Conservation (phyloP, 2,797 vertebrate species). For the Lycodopsis pacificus region DNA sequence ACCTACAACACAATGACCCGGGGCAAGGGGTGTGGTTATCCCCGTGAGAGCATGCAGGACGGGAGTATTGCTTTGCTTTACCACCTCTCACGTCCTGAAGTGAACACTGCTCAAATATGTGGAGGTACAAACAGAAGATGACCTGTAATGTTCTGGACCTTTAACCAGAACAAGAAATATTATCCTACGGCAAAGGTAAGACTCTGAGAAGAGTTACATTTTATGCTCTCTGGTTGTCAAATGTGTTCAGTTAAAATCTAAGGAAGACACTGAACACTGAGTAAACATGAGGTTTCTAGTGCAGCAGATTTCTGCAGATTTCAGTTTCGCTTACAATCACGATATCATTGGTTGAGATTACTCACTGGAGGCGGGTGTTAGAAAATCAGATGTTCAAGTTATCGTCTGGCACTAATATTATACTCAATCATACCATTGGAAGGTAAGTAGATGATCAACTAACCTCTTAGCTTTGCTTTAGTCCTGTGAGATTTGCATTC, state of each 20-base stretch:
- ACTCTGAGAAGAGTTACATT: neutral
- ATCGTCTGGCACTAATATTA: neutral
- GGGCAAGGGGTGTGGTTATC: slow-evolving; percentile 67
- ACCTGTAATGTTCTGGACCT: slow-evolving; percentile 22
- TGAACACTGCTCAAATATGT: slow-evolving; percentile 54
- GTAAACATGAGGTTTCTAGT: neutral
- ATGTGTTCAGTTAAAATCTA: neutral
- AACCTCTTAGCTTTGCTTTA: neutral
- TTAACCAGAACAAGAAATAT: slow-evolving; percentile 26
- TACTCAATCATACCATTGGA: neutral
- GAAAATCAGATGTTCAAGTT: neutral
- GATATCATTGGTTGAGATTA: slow-evolving; percentile 21
- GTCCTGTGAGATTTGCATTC: neutral
- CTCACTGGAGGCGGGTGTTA: slow-evolving; percentile 11
- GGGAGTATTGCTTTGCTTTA: slow-evolving; percentile 41
- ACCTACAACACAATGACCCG: slow-evolving; percentile 64
- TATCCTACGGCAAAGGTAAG: slow-evolving; percentile 58
- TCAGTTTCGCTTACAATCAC: slow-evolving; percentile 33
- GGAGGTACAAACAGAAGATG: slow-evolving; percentile 29
- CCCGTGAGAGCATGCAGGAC: slow-evolving; percentile 27
- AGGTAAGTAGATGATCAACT: slow-evolving; percentile 34
- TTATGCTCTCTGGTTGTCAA: neutral
- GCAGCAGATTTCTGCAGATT: slow-evolving; percentile 16
- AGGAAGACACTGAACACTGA: neutral
- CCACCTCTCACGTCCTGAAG: slow-evolving; percentile 71